Evolutionary conservation across 2,113 vertebrate genomes (phyloP), one percentile per base, ranked within the genome.

Genomic region (Sisor rabdophorus): DNA sequence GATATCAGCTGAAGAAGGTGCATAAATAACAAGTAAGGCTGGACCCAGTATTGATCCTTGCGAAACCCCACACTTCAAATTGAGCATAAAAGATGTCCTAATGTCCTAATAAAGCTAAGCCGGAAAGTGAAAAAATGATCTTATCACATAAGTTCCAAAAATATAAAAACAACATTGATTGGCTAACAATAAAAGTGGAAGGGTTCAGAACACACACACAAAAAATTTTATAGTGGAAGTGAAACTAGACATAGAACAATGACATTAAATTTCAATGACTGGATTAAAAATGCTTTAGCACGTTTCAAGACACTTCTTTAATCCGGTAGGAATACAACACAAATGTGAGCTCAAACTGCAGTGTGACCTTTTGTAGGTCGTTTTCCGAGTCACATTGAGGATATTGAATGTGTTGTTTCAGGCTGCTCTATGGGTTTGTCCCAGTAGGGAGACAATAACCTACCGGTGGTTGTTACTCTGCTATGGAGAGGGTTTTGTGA

Each of bases 321-420:
- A 67, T 67, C 40, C n/a, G 15, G 36, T 48, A n/a, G n/a, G 22
- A 47, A 67, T 48, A 22, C 20, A 50, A 9, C 17, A 9, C 10
- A 17, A 50, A 22, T 26, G 15, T 50, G 44, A 68, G 47, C 64
- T 68, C 44, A 26, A 68, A 44, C 65, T 68, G 24, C 65, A 68
- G 22, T 26, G 7, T 50, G 71, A 73, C 71, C 44, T 48, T 73
- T 63, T 32, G 32, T 50, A 50, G 48, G 55, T 10, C 40, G 2
- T 26, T 55, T 65, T 36, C 73, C 50, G 28, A 75, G 50, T 75
- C 73, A 75, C 30, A 71, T 36, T 58, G 28, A 26, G 77, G 67
- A 78, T 84, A 81, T 78, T 58, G 76, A 63, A 70, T 52, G 30
- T 76, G 80, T 63, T 80, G 22, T 52, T 4, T 76, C 30, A 44